phyloP scores from a whole-genome alignment of 2,888 invertebrate species.

The Plagodis dolabraria region DNA sequence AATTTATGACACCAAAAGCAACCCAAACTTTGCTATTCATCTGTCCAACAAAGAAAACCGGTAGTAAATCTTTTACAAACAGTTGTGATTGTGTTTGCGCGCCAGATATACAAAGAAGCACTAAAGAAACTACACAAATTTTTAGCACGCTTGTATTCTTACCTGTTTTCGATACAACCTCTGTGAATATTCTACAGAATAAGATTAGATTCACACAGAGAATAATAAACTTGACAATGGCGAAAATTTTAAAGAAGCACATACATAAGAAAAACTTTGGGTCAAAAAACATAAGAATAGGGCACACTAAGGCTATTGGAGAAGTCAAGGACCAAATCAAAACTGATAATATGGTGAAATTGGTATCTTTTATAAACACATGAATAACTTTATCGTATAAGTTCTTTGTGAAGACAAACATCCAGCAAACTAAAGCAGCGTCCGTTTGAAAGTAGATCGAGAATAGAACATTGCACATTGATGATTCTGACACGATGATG shows the following conservation, averaged over 20 bases:
- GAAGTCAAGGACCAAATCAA: constrained; percentile 52
- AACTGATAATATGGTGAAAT: constrained; percentile 42
- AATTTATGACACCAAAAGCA: constrained; percentile 39
- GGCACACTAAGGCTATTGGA: constrained; percentile 50
- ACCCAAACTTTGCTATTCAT: neutral
- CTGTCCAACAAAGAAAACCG: constrained; percentile 16
- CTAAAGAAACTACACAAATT: constrained; percentile 49
- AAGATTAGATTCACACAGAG: constrained; percentile 53
- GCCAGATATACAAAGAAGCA: constrained; percentile 58
- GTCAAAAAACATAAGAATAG: constrained; percentile 20
- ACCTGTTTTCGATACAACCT: constrained; percentile 37
- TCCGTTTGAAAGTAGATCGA: constrained; percentile 58
- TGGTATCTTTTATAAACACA: constrained; percentile 50
- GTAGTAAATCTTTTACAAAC: constrained; percentile 52
- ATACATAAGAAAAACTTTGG: constrained; percentile 2
- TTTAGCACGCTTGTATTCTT: constrained; percentile 34
- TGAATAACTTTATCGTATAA: constrained; percentile 65
- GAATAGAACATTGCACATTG: constrained; percentile 32
- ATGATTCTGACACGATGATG: neutral
- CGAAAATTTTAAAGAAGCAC: constrained; percentile 46
- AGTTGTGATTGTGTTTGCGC: constrained; percentile 48
- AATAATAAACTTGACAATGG: constrained; percentile 54
- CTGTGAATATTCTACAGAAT: constrained; percentile 56
- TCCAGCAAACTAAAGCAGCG: constrained; percentile 57
- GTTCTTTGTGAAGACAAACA: constrained; percentile 67